Evolutionary conservation across 2,888 invertebrate genomes (phyloP).

Genomic region (Lepidocyrtoides sp.): DNA sequence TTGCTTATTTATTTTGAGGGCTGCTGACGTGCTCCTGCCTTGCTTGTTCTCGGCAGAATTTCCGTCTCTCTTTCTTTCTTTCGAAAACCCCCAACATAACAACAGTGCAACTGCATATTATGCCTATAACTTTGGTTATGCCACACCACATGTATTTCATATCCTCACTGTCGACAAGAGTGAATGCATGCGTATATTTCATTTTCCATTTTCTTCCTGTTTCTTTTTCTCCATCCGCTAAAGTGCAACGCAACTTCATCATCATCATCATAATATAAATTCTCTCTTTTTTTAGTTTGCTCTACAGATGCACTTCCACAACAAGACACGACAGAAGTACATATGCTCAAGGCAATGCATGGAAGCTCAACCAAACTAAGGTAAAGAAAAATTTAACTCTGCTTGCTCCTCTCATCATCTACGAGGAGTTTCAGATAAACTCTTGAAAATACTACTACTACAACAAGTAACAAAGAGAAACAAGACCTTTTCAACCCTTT

Average conservation of each 20-base stretch:
- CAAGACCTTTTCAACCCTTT: constrained; percentile 76
- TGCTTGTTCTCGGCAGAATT: constrained; percentile 67
- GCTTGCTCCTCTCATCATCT: background rate
- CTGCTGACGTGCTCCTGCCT: constrained; percentile 65
- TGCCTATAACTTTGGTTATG: too few species aligned
- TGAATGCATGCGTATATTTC: constrained; percentile 51
- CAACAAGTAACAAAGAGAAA: constrained; percentile 47
- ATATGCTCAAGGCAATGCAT: constrained; percentile 30
- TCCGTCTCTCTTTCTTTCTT: constrained; percentile 71
- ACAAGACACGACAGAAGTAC: constrained; percentile 4
- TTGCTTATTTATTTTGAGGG: constrained; percentile 74
- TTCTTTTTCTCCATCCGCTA: constrained; percentile 7
- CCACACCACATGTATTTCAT: background rate
- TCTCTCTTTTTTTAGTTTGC: background rate
- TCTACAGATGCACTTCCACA: constrained; percentile 10
- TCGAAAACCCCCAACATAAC: constrained; percentile 8
- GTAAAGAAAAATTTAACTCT: constrained; percentile 32
- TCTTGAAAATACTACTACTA: constrained; percentile 28
- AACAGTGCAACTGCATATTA: background rate
- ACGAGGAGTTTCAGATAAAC: constrained; percentile 16
- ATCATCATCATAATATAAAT: constrained; percentile 6
- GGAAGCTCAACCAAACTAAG: background rate
- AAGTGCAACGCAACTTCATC: constrained; percentile 14
- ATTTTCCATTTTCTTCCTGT: constrained; percentile 8
- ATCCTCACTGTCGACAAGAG: background rate